phyloP scores from a whole-genome alignment of 2,888 invertebrate genomes.

The Pollenia griseotomentosa region DNA sequence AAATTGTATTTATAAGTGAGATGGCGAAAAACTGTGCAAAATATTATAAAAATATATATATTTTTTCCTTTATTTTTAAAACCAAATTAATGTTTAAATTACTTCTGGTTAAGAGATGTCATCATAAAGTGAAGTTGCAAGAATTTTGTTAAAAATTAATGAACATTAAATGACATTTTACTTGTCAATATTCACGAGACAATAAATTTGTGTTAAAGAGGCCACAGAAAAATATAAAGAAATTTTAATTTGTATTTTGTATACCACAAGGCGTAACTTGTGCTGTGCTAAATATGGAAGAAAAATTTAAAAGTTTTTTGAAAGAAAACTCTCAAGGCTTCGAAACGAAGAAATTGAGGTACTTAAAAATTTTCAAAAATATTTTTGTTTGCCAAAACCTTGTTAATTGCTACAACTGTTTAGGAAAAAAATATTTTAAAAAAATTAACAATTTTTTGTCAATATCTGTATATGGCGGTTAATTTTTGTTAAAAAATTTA shows the following conservation, averaged over 20 bases:
- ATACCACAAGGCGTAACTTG: background rate
- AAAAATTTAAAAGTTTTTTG: background rate
- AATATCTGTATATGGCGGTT: too few relatives aligned
- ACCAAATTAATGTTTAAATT: conserved; percentile 44
- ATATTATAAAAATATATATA: conserved; percentile 11
- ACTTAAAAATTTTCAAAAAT: too few relatives aligned
- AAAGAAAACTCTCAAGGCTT: too few relatives aligned
- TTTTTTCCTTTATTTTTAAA: background rate
- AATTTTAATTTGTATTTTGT: background rate
- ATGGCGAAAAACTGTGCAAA: conserved; percentile 24
- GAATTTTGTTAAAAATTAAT: conserved; percentile 37
- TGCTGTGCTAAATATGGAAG: too few relatives aligned
- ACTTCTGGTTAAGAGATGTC: conserved; percentile 13
- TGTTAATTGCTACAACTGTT: too few relatives aligned
- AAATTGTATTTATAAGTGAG: conserved; percentile 37
- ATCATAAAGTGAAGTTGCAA: background rate
- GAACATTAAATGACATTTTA: conserved; percentile 38
- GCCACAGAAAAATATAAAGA: background rate
- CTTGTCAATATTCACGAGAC: conserved; percentile 7
- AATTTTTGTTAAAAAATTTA: too few relatives aligned
- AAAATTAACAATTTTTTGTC: too few relatives aligned
- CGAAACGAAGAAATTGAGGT: too few relatives aligned
- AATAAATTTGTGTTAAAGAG: background rate
- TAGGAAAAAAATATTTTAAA: too few relatives aligned
- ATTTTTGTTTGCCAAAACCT: too few relatives aligned